Evolutionary conservation across 1,140 invertebrate species (phyloP), one percentile per base, ranked within the genome.

Genomic region (Choristoneura fumiferana): DNA sequence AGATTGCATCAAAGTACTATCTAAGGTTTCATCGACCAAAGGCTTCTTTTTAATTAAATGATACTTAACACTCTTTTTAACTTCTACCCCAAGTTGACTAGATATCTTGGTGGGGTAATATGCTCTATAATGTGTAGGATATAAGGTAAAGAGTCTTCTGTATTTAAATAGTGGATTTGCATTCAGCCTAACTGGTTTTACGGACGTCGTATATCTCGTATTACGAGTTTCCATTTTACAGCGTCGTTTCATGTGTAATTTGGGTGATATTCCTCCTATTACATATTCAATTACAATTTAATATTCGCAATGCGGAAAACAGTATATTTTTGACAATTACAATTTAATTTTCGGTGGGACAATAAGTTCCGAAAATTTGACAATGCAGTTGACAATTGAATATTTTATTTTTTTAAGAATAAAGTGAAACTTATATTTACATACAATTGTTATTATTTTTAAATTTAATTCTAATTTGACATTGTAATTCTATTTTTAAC

Each of bases 1-100:
- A 57, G 60, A 56, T 70, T 73, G 69, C 66, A 69, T 65, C 66
- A 54, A 29, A 62, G 49, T 58, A 17, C 15, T 58, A 56, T 56
- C 57, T 71, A 74, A 53, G 77, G 77, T 67, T 81, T 79, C 80
- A 52, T 70, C 61, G 12, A 54, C 29, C 49, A 69, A 74, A 57
- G 78, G 76, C 67, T 81, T 81, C 77, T 34, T 55, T 72, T 75
- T 79, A 81, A 83, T 83, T 78, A 81, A 83, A 65, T 67, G 69
- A 78, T 61, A 74, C 63, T 68, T 64, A 69, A 71, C 60, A 71
- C 69, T 71, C 62, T 73, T 67, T 59, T 52, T 58, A 58, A 35
- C 22, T 45, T 52, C 17, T 18, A 52, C 43, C 34, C 10, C 12
- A 58, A 37, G 18, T 1, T 9, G 18, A 37, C 53, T 10, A 6